These are phyloP conservation scores for Pycnomerus fuliginosus DNA, from an alignment of 2,888 invertebrate genomes.

Conservation along the genomic window DNA sequence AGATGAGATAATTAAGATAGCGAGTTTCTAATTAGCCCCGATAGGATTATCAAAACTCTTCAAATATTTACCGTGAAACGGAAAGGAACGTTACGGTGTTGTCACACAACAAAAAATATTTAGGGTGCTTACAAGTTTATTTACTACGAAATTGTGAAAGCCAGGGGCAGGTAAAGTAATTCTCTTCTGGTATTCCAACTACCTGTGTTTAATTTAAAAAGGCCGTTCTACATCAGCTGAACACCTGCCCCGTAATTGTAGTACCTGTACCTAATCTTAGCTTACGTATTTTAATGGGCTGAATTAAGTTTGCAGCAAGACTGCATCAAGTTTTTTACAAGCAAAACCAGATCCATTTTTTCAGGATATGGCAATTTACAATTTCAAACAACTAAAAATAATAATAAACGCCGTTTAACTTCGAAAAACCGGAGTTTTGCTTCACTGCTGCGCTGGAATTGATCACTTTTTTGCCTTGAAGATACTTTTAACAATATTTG, in stretches of 20 bases:
- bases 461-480: slow-evolving; percentile 7
- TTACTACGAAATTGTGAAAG: slow-evolving; percentile 17
- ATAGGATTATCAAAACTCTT: slow-evolving; percentile 11
- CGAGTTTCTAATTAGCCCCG: slow-evolving; percentile 11
- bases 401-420: slow-evolving; percentile 15
- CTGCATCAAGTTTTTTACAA: slow-evolving; percentile 16
- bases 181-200: slow-evolving; percentile 22
- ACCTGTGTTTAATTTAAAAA: slow-evolving; percentile 26
- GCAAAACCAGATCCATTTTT: slow-evolving; percentile 24
- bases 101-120: slow-evolving; percentile 8
- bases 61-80: no score
- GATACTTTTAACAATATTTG: slow-evolving; percentile 11
- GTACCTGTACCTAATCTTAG: slow-evolving; percentile 25
- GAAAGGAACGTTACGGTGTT: slow-evolving; percentile 7
- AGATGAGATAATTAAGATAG: slow-evolving; percentile 7
- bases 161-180: slow-evolving; percentile 18
- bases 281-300: slow-evolving; percentile 23
- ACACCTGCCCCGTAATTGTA: slow-evolving; percentile 28
- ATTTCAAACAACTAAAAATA: slow-evolving; percentile 23
- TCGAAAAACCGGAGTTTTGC: slow-evolving; percentile 20
- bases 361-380: slow-evolving; percentile 22
- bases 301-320: slow-evolving; percentile 23
- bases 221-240: slow-evolving; percentile 24
- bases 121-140: slow-evolving; percentile 15
- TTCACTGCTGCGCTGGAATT: slow-evolving; percentile 20